Percentiles rank a stretch among this genome's conserved stretches.
These are phyloP conservation scores for Enteromius paludinosus DNA, from an alignment of 2,797 vertebrate genomes.

Conservation along the genomic window DNA sequence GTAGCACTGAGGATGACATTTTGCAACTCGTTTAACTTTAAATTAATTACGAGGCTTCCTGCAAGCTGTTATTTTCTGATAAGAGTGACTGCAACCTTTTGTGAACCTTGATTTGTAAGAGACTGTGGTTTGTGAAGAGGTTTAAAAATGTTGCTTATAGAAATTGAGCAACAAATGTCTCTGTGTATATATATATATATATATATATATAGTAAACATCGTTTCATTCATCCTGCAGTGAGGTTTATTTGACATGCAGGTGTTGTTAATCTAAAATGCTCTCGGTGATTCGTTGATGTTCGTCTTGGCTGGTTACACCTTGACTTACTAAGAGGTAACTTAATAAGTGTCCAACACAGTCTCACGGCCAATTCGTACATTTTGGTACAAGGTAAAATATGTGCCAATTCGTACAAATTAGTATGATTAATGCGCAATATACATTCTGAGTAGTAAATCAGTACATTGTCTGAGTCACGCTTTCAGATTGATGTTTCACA, in stretches of 20 bases:
- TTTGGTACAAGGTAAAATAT: no score
- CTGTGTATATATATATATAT: neutral
- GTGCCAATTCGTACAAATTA: no score
- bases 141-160: neutral
- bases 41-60: neutral
- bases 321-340: neutral
- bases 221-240: neutral
- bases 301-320: neutral
- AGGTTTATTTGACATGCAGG: neutral
- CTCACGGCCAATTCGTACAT: no score
- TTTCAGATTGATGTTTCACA: neutral
- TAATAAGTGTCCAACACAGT: no score
- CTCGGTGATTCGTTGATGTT: neutral
- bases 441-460: neutral
- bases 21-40: neutral
- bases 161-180: neutral
- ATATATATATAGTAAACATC: neutral
- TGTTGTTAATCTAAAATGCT: neutral
- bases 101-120: neutral
- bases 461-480: neutral
- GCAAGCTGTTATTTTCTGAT: slow-evolving; percentile 7
- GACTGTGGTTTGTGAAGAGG: neutral
- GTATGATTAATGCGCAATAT: neutral
- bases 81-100: neutral
- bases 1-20: neutral